Base-by-base conservation (phyloP, 2,797 vertebrate species). In the Takifugu rubripes region DNA sequence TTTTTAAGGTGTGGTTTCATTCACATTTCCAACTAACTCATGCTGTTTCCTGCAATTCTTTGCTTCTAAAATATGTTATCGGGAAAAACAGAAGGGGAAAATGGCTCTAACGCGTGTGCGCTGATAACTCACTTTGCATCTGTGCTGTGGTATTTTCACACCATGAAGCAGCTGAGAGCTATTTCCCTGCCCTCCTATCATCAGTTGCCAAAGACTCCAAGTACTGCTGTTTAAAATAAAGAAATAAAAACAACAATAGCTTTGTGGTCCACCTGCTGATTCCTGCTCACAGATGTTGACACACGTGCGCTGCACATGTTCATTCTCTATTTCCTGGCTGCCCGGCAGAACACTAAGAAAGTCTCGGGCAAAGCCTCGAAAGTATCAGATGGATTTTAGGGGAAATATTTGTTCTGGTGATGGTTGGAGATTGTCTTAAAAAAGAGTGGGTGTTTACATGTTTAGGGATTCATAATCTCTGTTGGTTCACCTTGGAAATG, bases 401-500 rank as follows among this genome's bases (percentile, higher is more conserved):
- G 46, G 46, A 58, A 42, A 40, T 40, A 16, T 4, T 1, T 33
- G 43, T 15, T n/a, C 2, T 17, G 25, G 1, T 17, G 45, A 40
- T 27, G 12, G 25, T n/a, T 33, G 27, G 7, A 1, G 27, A 25
- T 17, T 17, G 6, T 16, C 14, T 15, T 5, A 49, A 26, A 6
- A 10, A 12, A 9, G 16, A 0, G 12, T 25, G 0, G 25, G 2
- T 16, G 55, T 49, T 47, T 40, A 21, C 16, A 40, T 4, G 11
- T 3, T n/a, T 44, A 6, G n/a, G 43, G 4, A 1, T n/a, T 17
- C 5, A 3, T n/a, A 46, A n/a, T 21, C 58, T 42, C 33, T 49
- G 47, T 48, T 12, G 26, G 44, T 48, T 33, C 52, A 95, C 95
- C 91, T 92, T 93, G 54, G 94, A 91, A 68, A 97, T 92, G 83